Evolutionary conservation across 2,888 invertebrate genomes (phyloP).

Genomic region (Scaptomyza tumidula): DNA sequence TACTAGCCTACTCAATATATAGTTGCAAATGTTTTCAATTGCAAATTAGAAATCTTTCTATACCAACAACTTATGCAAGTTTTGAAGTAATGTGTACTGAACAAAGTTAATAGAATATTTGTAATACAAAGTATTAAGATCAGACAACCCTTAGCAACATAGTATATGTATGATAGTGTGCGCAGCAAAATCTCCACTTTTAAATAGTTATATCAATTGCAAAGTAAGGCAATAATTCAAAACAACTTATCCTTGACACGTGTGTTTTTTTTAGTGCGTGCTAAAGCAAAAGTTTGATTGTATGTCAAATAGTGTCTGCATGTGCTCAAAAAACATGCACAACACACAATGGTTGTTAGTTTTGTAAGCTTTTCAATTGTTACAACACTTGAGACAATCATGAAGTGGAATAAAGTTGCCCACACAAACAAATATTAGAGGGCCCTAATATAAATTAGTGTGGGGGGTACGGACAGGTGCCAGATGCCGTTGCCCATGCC

Average conservation of each 20-base stretch:
- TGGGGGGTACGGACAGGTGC: slow-evolving; percentile 11
- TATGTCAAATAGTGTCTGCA: slow-evolving; percentile 15
- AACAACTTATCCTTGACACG: slow-evolving; percentile 60
- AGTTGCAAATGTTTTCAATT: too few species aligned
- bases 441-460: slow-evolving; percentile 20
- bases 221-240: slow-evolving; percentile 17
- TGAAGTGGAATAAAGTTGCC: slow-evolving; percentile 59
- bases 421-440: slow-evolving; percentile 8
- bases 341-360: slow-evolving; percentile 5
- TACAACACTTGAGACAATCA: slow-evolving; percentile 67
- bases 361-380: slow-evolving; percentile 47
- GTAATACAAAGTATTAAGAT: not conserved
- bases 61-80: too few species aligned
- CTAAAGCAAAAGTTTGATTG: not conserved
- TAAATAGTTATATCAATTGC: not conserved
- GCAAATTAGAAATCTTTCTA: too few species aligned
- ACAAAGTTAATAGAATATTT: not conserved
- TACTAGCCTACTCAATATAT: too few species aligned
- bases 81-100: too few species aligned
- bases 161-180: not conserved
- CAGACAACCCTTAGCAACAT: too few species aligned
- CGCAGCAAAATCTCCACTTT: not conserved
- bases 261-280: slow-evolving; percentile 23
- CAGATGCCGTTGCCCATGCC: slow-evolving; percentile 28
- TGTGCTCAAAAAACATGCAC: slow-evolving; percentile 7